These are phyloP conservation scores for Uria aalge DNA, from an alignment of 2,113 vertebrate genomes.

Conservation along the genomic window DNA sequence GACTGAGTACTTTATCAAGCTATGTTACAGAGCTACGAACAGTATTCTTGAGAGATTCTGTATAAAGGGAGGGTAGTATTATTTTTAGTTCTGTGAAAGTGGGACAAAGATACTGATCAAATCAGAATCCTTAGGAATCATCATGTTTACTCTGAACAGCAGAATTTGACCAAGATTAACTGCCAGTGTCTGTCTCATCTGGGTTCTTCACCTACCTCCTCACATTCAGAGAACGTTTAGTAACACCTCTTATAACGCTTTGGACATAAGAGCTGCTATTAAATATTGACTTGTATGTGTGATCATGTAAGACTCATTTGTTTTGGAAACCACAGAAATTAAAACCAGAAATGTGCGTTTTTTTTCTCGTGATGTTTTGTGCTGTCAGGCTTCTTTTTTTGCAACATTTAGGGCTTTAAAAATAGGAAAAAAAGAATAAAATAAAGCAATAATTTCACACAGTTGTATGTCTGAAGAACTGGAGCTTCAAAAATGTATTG, in stretches of 20 bases:
- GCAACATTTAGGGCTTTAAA: not conserved
- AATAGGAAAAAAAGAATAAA: not conserved
- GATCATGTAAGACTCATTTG: not conserved
- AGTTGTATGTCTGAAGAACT: not conserved
- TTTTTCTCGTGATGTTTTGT: not conserved
- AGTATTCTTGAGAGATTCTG: not conserved
- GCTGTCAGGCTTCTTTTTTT: not conserved
- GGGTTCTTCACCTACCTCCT: not conserved
- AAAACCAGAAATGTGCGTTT: fast-evolving
- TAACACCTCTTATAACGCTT: not conserved
- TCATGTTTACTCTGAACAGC: not conserved
- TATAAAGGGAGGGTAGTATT: not conserved
- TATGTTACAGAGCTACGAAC: not conserved
- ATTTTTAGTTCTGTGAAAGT: not conserved
- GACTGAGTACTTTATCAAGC: not conserved
- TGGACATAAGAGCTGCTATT: not conserved
- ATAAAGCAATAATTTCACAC: not conserved
- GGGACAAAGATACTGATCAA: not conserved
- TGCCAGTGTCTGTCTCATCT: not conserved
- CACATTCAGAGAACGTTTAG: not conserved
- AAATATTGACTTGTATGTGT: not conserved
- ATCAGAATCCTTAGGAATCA: not conserved
- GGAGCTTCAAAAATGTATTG: not conserved
- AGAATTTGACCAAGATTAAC: not conserved
- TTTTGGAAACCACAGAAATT: not conserved